Evolutionary conservation across 2,888 invertebrate species (phyloP), one percentile per base, ranked within the genome.

Genomic region (Pristionchus entomophagus): DNA sequence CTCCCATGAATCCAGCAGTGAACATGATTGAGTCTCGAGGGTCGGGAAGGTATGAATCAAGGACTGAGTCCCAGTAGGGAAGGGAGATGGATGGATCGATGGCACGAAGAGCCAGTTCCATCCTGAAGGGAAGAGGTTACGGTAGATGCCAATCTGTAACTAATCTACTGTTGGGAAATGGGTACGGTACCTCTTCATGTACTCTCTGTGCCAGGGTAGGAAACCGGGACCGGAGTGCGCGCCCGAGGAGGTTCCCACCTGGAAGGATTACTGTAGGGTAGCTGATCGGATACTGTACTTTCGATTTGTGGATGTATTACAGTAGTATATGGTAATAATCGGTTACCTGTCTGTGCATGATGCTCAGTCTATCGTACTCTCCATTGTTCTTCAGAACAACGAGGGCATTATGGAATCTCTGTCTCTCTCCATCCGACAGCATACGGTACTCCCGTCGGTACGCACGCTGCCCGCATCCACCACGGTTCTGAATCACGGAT

Each of bases 61-160:
- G 65, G 0, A 92, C 91, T 0, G 84, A 85, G 56, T 94, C 94
- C 94, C 94, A 94, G 88, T 94, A 94, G 3, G 94, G 94, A 53
- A 94, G 88, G 19, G 93, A 91, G 14, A 94, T 91, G 49, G 89
- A 88, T 0, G 94, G 94, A 29, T 94, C 93, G 84, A 93, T 91
- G 87, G 91, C 87, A 53, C 93, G 85, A n/a, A 93, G 86, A 4
- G 93, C 92, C 77, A 93, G 89, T 86, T 93, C 93, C 85, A 91
- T 87, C 81, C 91, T 89, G 87, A 62, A 38, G n/a, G n/a, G 77
- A 45, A 8, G 32, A 19, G 19, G 51, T 45, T 53, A 32, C 78
- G 49, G 78, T 35, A n/a, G n/a, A n/a, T n/a, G n/a, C n/a, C n/a
- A n/a, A n/a, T n/a, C n/a, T n/a, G n/a, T n/a, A n/a, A n/a, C n/a